These are phyloP conservation scores for Pristionchus exspectatus DNA, from an alignment of 2,888 invertebrate species.

Conservation along the genomic window DNA sequence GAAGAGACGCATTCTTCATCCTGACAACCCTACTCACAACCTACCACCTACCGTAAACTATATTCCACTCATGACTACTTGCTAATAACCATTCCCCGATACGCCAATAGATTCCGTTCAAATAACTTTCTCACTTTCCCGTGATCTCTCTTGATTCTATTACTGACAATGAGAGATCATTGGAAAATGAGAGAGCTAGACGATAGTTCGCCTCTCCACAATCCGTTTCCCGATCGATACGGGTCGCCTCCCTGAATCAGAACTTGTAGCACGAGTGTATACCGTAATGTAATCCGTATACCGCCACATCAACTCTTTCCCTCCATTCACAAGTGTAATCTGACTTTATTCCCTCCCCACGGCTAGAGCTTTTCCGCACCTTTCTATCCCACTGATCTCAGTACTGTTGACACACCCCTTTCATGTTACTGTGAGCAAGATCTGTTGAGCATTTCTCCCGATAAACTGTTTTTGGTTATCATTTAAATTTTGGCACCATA, in stretches of 20 bases:
- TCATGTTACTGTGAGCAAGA: conserved; percentile 21
- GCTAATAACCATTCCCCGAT: not conserved
- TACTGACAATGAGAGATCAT: not conserved
- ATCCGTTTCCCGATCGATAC: conserved; percentile 6
- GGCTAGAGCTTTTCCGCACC: conserved; percentile 13
- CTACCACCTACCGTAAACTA: not conserved
- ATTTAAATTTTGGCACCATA: not conserved
- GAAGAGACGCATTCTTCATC: too few species aligned
- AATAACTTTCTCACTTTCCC: not conserved
- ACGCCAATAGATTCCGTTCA: not conserved
- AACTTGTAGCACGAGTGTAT: conserved; percentile 10
- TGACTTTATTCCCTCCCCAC: not conserved
- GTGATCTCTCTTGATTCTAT: not conserved
- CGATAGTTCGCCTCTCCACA: not conserved
- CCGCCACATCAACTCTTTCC: not conserved
- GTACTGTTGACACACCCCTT: not conserved
- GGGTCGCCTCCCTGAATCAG: not conserved
- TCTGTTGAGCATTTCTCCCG: not conserved
- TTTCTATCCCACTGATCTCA: conserved; percentile 32
- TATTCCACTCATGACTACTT: not conserved
- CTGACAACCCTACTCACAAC: not conserved
- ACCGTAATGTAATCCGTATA: conserved; percentile 43
- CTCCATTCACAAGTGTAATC: not conserved
- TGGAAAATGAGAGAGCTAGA: not conserved
- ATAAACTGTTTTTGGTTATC: not conserved